These are phyloP conservation scores for Melanotaenia maccullochi DNA, from an alignment of 2,797 vertebrate species.

Conservation along the genomic window DNA sequence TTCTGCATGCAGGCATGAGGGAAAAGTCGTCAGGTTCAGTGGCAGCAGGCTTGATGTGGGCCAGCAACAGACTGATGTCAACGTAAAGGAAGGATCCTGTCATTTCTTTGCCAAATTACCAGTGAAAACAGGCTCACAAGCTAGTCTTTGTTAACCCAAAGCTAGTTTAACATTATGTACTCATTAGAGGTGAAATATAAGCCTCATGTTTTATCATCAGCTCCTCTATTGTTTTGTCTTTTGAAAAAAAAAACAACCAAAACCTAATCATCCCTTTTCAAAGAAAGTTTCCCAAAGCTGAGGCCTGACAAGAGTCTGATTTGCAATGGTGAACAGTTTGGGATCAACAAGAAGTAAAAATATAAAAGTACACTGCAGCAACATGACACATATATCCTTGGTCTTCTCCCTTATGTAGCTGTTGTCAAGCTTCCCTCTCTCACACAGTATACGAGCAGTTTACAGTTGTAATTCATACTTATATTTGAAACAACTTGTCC, in stretches of 20 bases:
- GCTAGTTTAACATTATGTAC: neutral
- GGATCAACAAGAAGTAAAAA: neutral
- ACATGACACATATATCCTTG: neutral
- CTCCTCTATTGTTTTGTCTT: neutral
- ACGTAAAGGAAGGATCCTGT: neutral
- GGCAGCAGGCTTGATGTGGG: neutral
- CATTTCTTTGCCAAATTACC: neutral
- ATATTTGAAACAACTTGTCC: neutral
- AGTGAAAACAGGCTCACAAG: neutral
- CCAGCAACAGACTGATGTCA: neutral
- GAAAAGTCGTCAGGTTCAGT: neutral
- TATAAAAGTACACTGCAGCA: neutral
- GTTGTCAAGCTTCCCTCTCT: neutral
- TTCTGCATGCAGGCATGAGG: conserved; percentile 1
- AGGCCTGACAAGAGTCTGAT: neutral
- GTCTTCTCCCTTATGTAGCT: neutral
- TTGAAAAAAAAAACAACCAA: neutral
- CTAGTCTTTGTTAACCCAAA: conserved; percentile 3
- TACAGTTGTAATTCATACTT: neutral
- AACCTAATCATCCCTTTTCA: neutral
- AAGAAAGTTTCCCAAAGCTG: neutral
- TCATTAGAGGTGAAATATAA: neutral
- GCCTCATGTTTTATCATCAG: neutral
- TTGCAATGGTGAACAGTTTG: neutral
- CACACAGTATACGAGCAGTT: neutral